Evolutionary conservation across 2,888 invertebrate species (phyloP).

Genomic region (Chrysodeixis includens): DNA sequence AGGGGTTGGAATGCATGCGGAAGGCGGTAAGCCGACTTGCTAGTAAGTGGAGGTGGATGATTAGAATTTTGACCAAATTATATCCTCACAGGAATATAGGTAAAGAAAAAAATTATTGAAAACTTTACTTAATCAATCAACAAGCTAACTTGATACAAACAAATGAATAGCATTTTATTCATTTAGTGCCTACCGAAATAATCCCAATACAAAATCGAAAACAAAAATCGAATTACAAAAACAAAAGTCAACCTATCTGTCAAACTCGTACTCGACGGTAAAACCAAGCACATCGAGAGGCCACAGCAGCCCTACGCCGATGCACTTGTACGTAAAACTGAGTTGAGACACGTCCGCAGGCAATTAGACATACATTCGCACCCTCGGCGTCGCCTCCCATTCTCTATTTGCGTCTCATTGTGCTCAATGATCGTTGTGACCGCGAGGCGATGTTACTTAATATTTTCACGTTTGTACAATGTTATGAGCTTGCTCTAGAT

Average conservation of each 20-base stretch:
- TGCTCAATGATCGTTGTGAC: constrained; percentile 46
- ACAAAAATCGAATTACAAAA: neutral
- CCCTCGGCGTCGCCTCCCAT: constrained; percentile 63
- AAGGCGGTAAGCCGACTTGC: no score
- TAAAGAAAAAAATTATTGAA: no score
- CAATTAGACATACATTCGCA: constrained; percentile 73
- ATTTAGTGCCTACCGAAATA: no score
- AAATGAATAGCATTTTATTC: no score
- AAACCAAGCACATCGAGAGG: neutral
- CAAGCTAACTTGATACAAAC: no score
- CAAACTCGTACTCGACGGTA: neutral
- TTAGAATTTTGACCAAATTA: no score
- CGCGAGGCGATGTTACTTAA: constrained; percentile 38
- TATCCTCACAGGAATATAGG: no score
- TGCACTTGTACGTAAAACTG: constrained; percentile 65
- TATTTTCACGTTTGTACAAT: constrained; percentile 28
- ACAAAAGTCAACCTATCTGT: neutral
- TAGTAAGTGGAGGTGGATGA: no score
- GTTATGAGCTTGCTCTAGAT: constrained; percentile 45
- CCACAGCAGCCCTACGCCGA: constrained; percentile 51
- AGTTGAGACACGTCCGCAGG: constrained; percentile 73
- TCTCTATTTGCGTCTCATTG: constrained; percentile 58
- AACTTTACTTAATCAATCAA: no score
- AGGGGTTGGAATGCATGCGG: no score
- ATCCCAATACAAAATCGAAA: neutral